Conservation (phyloP, 1,140 invertebrate genomes). For the Drosophila santomea region DNA sequence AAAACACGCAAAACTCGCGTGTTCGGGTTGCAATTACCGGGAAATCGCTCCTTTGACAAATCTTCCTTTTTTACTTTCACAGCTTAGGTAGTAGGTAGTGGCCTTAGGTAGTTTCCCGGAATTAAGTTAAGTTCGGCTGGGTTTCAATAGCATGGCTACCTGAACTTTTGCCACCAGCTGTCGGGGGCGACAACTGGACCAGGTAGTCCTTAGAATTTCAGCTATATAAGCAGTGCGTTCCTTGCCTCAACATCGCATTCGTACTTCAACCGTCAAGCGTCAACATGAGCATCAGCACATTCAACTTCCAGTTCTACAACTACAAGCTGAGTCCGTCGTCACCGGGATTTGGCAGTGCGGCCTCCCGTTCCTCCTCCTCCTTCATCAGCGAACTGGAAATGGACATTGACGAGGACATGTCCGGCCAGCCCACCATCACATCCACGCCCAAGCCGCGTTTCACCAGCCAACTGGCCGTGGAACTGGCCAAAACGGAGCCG, state of each 20-base stretch:
- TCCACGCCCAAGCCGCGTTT: slow-evolving; percentile 62
- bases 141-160: background rate
- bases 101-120: slow-evolving; percentile 35
- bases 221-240: slow-evolving; percentile 27
- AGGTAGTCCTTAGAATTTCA: slow-evolving; percentile 17
- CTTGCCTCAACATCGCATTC: slow-evolving; percentile 28
- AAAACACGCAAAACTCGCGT: slow-evolving; percentile 78
- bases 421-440: slow-evolving; percentile 32
- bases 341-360: slow-evolving; percentile 7
- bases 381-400: slow-evolving; percentile 74
- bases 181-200: background rate
- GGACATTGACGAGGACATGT: slow-evolving; percentile 71
- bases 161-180: slow-evolving; percentile 13
- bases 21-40: slow-evolving; percentile 50
- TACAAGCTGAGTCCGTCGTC: slow-evolving; percentile 60
- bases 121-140: slow-evolving; percentile 43
- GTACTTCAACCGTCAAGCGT: slow-evolving; percentile 9
- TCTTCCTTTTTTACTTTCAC: slow-evolving; percentile 30
- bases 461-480: slow-evolving; percentile 51
- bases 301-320: slow-evolving; percentile 77
- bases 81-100: slow-evolving; percentile 11
- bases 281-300: slow-evolving; percentile 76
- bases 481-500: slow-evolving; percentile 19
- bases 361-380: slow-evolving; percentile 30
- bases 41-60: slow-evolving; percentile 33